Conservation (phyloP, 2,888 invertebrate species). For the Eupithecia subumbrata region DNA sequence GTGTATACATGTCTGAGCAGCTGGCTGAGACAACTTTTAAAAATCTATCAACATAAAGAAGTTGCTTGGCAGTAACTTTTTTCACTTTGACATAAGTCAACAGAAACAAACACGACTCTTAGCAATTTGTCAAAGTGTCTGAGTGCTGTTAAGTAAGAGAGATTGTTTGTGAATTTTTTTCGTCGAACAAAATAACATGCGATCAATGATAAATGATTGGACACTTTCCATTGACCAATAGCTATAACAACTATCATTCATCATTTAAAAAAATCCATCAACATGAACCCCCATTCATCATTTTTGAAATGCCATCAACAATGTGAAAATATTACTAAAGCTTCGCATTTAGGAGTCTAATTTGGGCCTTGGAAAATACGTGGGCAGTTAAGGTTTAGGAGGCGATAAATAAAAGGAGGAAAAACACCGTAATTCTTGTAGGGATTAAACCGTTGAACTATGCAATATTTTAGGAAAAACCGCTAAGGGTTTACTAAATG, state of each 20-base stretch:
- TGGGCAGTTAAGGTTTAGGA: background rate
- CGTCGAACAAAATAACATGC: background rate
- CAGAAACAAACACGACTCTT: too few species aligned
- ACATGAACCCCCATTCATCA: constrained; percentile 3
- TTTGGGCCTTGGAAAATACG: constrained; percentile 1
- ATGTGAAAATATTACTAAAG: background rate
- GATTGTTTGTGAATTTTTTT: background rate
- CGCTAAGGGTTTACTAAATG: background rate
- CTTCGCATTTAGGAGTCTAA: constrained; percentile 7
- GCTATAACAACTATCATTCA: background rate
- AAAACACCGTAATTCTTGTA: background rate
- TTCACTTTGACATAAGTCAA: too few species aligned
- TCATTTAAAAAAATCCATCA: constrained; percentile 3
- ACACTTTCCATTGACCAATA: background rate
- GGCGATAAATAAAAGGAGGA: constrained; percentile 6
- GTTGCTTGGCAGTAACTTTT: background rate
- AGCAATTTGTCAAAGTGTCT: too few species aligned
- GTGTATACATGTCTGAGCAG: too few species aligned
- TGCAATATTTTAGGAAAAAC: background rate
- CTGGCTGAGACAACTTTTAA: background rate
- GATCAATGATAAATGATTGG: background rate
- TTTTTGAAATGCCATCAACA: constrained; percentile 3
- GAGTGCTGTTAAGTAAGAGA: background rate
- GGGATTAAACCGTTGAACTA: background rate
- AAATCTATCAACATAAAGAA: background rate